Evolutionary conservation across 2,113 vertebrate species (phyloP).

Genomic region (Syrrhaptes paradoxus): DNA sequence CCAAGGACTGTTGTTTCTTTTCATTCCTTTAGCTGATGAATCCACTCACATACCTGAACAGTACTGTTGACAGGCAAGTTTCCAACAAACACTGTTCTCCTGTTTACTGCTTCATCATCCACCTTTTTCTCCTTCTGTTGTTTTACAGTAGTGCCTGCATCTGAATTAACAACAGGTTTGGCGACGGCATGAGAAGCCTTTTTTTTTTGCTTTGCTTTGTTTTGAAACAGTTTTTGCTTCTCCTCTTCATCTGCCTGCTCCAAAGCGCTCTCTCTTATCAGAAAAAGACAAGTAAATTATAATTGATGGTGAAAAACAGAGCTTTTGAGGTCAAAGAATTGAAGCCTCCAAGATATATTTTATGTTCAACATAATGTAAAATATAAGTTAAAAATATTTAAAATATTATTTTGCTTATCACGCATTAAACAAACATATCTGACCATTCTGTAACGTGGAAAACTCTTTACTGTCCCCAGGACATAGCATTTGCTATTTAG

Average conservation of each 20-base stretch:
- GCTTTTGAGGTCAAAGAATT: not conserved
- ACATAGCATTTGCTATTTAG: not conserved
- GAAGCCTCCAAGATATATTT: not conserved
- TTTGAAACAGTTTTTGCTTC: constrained; percentile 22
- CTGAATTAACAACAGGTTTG: not conserved
- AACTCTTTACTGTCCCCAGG: not conserved
- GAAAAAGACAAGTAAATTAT: not conserved
- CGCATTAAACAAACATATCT: not conserved
- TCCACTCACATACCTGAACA: constrained; percentile 76
- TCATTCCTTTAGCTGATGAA: not conserved
- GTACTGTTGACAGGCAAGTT: constrained; percentile 86
- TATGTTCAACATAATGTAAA: too few relatives aligned
- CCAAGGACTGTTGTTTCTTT: not conserved
- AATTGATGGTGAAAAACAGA: rapidly evolving
- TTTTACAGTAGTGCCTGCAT: not conserved
- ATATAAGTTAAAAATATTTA: not conserved
- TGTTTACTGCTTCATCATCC: constrained; percentile 70
- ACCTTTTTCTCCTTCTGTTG: constrained; percentile 32
- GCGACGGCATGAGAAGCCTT: not conserved
- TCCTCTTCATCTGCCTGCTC: constrained; percentile 82
- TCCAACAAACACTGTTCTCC: constrained; percentile 91
- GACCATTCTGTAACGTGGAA: rapidly evolving
- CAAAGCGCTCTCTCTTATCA: constrained; percentile 81
- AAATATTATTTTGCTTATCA: not conserved
- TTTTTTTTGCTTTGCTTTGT: constrained; percentile 63